Conservation (phyloP, 2,888 invertebrate species). For the Arctia plantaginis region DNA sequence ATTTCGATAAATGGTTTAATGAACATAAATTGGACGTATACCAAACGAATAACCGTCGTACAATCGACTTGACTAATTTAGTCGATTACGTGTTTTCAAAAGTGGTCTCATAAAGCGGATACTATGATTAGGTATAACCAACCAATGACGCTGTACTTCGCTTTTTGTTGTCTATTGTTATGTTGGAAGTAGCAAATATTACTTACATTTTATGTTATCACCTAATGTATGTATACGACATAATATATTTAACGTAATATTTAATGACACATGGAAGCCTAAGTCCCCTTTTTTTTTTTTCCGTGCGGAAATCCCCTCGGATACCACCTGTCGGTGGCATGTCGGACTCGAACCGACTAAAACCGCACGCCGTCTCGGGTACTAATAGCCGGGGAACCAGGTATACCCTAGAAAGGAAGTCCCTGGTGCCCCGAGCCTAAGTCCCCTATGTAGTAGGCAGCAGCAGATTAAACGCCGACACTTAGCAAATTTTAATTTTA, state of each 20-base stretch:
- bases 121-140: conserved; percentile 27
- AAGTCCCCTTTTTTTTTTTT: no score
- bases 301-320: no score
- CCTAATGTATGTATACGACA: no score
- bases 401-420: no score
- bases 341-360: no score
- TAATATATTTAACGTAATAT: no score
- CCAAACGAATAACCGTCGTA: conserved; percentile 24
- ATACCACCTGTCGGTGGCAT: no score
- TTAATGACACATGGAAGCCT: no score
- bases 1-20: conserved; percentile 21
- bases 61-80: conserved; percentile 36
- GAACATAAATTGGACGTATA: conserved; percentile 26
- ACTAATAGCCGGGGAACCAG: no score
- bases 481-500: not conserved
- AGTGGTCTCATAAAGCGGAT: conserved; percentile 44
- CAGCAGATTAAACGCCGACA: not conserved
- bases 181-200: not conserved
- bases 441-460: not conserved
- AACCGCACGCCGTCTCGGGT: no score
- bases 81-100: conserved; percentile 41
- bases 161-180: conserved; percentile 7
- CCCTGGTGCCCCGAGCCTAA: no score
- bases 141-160: conserved; percentile 16
- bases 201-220: not conserved